Conservation (phyloP, 2,888 invertebrate species). For the Caenorhabditis drosophilae region DNA sequence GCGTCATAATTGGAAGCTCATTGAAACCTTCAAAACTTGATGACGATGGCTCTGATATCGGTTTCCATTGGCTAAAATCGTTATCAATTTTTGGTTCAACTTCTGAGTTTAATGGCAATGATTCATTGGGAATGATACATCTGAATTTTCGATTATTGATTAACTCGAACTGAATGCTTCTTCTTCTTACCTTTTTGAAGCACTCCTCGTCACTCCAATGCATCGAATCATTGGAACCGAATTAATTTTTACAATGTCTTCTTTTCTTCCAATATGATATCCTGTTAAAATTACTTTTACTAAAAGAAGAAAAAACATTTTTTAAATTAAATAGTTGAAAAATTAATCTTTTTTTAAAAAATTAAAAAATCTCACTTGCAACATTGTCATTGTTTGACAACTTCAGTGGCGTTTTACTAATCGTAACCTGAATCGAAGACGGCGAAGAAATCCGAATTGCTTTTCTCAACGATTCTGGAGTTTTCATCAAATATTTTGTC, state of each 20-base stretch:
- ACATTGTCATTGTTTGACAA: constrained; percentile 38
- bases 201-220: constrained; percentile 7
- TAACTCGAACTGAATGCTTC: no score
- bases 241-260: constrained; percentile 11
- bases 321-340: no score
- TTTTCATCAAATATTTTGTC: constrained; percentile 5
- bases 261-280: constrained; percentile 20
- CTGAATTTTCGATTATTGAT: constrained; percentile 6
- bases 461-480: constrained; percentile 19
- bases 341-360: constrained; percentile 1
- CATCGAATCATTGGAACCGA: neutral
- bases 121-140: neutral
- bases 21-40: constrained; percentile 9
- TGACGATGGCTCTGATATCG: neutral
- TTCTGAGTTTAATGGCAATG: no score
- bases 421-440: constrained; percentile 22
- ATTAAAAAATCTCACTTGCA: constrained; percentile 11
- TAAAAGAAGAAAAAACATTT: no score
- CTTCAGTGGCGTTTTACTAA: constrained; percentile 31
- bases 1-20: constrained; percentile 8
- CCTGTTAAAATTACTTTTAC: constrained; percentile 8
- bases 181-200: constrained; percentile 25
- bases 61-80: no score
- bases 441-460: constrained; percentile 20
- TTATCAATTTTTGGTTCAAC: no score